A percentile compares a stretch with the other conserved stretches of the same genome.
Conservation (phyloP, 2,888 invertebrate species). For the Leucozona laternaria region DNA sequence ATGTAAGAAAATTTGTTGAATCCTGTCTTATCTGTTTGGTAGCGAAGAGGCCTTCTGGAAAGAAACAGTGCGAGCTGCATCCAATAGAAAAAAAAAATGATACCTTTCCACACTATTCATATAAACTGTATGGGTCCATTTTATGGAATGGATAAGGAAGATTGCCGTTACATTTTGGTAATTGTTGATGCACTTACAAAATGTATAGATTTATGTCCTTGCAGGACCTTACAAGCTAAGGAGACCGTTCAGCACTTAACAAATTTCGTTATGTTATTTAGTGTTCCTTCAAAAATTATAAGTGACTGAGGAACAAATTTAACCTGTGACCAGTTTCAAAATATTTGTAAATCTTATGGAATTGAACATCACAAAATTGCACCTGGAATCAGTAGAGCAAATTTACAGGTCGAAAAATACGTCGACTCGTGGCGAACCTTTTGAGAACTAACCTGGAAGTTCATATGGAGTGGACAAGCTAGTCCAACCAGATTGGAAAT, state of each 20-base stretch:
- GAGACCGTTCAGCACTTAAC: conserved; percentile 2
- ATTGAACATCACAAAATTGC: too few species aligned
- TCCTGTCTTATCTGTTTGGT: conserved; percentile 42
- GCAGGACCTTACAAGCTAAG: too few species aligned
- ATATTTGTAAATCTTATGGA: too few species aligned
- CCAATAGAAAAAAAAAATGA: conserved; percentile 44
- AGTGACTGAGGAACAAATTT: conserved; percentile 34
- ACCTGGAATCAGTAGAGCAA: too few species aligned
- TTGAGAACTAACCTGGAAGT: too few species aligned
- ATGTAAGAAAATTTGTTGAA: conserved; percentile 35
- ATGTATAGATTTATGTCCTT: conserved; percentile 11
- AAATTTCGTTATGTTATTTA: conserved; percentile 19
- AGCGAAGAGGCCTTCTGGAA: conserved; percentile 38
- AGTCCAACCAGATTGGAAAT: not conserved
- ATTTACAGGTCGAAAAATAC: too few species aligned
- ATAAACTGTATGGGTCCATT: conserved; percentile 63
- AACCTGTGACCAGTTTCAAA: not conserved
- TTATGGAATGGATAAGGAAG: conserved; percentile 19
- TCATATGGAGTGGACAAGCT: too few species aligned
- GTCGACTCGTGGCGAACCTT: too few species aligned
- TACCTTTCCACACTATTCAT: conserved; percentile 54
- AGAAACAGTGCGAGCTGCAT: conserved; percentile 25
- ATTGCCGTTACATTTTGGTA: conserved; percentile 11
- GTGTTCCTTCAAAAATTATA: conserved; percentile 27
- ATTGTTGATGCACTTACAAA: conserved; percentile 21